Evolutionary conservation across 2,888 invertebrate genomes (phyloP), one percentile per base, ranked within the genome.

Genomic region (Rhagonycha lutea): DNA sequence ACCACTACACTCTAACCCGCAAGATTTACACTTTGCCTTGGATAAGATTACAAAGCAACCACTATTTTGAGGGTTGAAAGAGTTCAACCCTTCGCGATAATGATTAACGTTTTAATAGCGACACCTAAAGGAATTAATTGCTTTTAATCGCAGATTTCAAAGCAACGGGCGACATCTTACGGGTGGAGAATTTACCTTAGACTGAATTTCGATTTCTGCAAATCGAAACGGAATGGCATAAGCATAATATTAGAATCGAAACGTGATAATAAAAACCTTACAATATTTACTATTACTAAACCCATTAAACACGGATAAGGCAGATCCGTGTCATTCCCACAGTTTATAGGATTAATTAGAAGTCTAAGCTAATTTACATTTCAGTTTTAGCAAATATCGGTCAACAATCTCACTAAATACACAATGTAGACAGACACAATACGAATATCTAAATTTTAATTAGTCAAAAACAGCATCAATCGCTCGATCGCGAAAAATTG

Each of bases 11-110:
- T 61, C 77, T 75, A 70, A 75, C 81, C 76, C 74, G 47, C 75
- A 81, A 82, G 83, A 82, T 83, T 83, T 83, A 82, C 82, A 81
- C 79, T 74, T 76, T 68, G 79, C 78, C 77, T 80, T 78, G 81
- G 82, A 81, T 80, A 78, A 80, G 82, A 82, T 80, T 83, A 82
- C 80, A 79, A 81, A 81, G 79, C 79, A 74, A 79, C 68, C 76
- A 79, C 80, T 78, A 81, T 78, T 79, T 78, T 75, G 28, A 74
- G 72, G 67, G 69, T 74, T 73, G 70, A 75, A 65, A 73, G 73
- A 67, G 70, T 70, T 73, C 61, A 69, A 73, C 72, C 47, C 47
- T 47, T 47, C 47, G n/a, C 47, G n/a, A 7, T 47, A n/a, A 47
- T 47, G n/a, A 47, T n/a, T 47, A n/a, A 47, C 8, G 47, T n/a